Evolutionary conservation across 2,888 invertebrate species (phyloP), one percentile per base, ranked within the genome.

Genomic region (Ophion costatus): DNA sequence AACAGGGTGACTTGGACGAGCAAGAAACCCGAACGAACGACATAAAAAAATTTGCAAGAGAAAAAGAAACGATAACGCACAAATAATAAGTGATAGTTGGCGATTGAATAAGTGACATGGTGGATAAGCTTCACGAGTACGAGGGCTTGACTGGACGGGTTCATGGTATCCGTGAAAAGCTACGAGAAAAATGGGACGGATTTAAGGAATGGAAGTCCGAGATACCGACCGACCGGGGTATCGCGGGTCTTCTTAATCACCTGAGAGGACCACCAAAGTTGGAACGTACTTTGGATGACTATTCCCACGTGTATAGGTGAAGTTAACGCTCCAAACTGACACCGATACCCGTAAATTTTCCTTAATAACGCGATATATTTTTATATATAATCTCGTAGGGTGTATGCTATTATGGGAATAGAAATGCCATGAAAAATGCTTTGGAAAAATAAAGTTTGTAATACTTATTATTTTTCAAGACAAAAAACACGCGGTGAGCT

Each of bases 101-200:
- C 29, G 4, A 29, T 29, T 24, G 6, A 51, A 76, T 45, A 22
- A 14, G 80, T 80, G 80, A 66, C 57, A 96, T 96, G 96, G 96
- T 96, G 91, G 97, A 97, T 88, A 98, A 98, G 93, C 93, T 98
- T 77, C 95, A 97, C 90, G 96, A 97, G 89, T 98, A 98, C 92
- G 96, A 97, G 92, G 97, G 98, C 0, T 94, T 96, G 75, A 93
- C 96, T 1, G 97, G 97, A 9, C 95, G 97, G 33, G 92, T 96
- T 42, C 97, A 98, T 91, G 95, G 95, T 24, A 94, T 95, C 85
- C 95, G 96, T 69, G 97, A 97, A 87, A 94, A 94, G 80, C 94
- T 96, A 57, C 95, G 95, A 80, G 96, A 96, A 91, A 95, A 95
- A 84, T 96, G 95, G 95, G 92, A 94, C 2, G 93, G 91, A 22